Evolutionary conservation across 2,797 vertebrate genomes (phyloP).

Genomic region (Pseudochirops corinnae): DNA sequence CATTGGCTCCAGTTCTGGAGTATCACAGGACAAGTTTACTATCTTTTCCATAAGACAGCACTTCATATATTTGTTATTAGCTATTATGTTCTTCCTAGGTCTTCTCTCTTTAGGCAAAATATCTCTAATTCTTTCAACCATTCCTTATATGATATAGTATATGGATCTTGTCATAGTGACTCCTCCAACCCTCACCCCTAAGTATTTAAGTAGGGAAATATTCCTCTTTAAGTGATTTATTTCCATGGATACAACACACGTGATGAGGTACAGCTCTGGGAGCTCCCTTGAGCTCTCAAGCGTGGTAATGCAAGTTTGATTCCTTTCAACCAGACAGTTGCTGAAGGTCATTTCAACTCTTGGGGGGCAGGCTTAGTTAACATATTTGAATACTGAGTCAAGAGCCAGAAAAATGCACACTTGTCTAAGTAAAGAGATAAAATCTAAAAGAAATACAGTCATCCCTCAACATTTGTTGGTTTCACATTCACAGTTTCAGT

Average conservation of each 20-base stretch:
- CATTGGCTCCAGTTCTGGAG: not conserved
- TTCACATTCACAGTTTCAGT: not conserved
- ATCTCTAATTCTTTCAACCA: not conserved
- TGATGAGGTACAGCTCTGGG: too few species aligned
- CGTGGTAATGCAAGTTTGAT: not conserved
- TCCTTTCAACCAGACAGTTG: not conserved
- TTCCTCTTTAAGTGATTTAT: not conserved
- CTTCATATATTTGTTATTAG: slow-evolving; percentile 15
- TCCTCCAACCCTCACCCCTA: not conserved
- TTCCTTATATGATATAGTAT: not conserved
- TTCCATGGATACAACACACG: not conserved
- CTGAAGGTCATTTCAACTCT: not conserved
- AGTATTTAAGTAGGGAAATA: not conserved
- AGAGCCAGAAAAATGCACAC: not conserved
- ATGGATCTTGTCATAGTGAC: not conserved
- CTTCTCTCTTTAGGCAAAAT: not conserved
- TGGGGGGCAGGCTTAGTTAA: not conserved
- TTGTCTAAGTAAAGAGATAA: not conserved
- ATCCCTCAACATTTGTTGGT: not conserved
- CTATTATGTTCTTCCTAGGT: not conserved
- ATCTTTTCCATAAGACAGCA: not conserved
- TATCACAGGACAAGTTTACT: not conserved
- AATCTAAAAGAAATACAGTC: not conserved
- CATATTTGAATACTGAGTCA: not conserved
- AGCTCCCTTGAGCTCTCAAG: not conserved